Base-by-base conservation (phyloP, 2,797 vertebrate species). In the Geotrypetes seraphini region DNA sequence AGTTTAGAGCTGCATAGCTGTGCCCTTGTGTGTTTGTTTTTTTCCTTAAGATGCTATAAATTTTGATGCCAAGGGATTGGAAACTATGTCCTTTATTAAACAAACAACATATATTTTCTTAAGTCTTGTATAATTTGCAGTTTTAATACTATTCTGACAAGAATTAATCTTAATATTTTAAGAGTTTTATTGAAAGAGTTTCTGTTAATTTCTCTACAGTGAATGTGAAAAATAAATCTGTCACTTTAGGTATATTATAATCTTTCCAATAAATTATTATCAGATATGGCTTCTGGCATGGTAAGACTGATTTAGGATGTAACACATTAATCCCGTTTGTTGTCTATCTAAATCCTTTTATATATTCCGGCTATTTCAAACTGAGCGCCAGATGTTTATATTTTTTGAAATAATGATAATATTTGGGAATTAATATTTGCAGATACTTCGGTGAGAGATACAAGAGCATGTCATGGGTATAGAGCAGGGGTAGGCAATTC, bases 61-160 rank as follows among this genome's bases (percentile, higher is more conserved):
- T 71, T 53, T 48, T 49, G 17, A 47, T 66, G 56, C 62, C 57
- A 70, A 53, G 57, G 45, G 37, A 31, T n/a, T 51, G 40, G 64
- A 53, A 57, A 51, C 36, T 25, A 13, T 32, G 22, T 41, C 31
- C 30, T 50, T 61, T 75, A 67, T 77, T 72, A 76, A 63, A 70
- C 57, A 64, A 54, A 63, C 69, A 51, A 40, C 53, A 58, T 57
- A 33, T 36, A 47, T 73, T 69, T 52, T 31, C 16, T 12, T 55
- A 63, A n/a, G 59, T 56, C 65, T 22, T 2, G 18, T 50, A 28
- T 54, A 63, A 43, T 73, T 71, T 67, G 11, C 28, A 8, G 31
- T 49, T 66, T 44, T 60, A 53, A 43, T 67, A 36, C 42, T 68
- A 14, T 44, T 55, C 48, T 32, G 41, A 53, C 17, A 50, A 25